phyloP scores from a whole-genome alignment of 2,888 invertebrate species.

The Spodoptera picta region DNA sequence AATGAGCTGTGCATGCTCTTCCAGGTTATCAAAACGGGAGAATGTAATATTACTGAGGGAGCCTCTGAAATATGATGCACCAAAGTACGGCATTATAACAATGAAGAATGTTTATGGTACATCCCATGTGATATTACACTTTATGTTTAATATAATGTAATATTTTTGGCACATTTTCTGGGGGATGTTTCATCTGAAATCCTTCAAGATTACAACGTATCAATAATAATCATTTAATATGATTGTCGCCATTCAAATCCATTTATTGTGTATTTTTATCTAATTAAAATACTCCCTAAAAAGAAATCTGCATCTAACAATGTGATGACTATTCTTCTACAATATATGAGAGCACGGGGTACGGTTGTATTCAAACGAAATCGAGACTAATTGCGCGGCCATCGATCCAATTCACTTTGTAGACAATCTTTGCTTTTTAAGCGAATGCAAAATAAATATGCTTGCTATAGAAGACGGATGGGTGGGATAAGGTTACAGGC shows the following conservation, averaged over 20 bases:
- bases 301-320: too few species aligned
- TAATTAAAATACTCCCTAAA: too few species aligned
- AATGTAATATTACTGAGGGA: conserved; percentile 23
- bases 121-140: conserved; percentile 25
- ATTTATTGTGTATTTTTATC: too few species aligned
- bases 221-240: too few species aligned
- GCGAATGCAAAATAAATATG: conserved; percentile 52
- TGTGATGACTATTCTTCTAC: too few species aligned
- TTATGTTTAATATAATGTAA: conserved; percentile 9
- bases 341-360: not conserved
- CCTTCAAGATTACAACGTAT: not conserved
- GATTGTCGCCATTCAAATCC: too few species aligned
- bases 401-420: conserved; percentile 39
- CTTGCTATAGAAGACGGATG: conserved; percentile 46
- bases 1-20: conserved; percentile 38
- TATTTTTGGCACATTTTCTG: conserved; percentile 17
- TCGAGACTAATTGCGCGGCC: conserved; percentile 37
- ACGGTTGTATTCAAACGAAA: conserved; percentile 29
- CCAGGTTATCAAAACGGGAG: conserved; percentile 24
- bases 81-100: conserved; percentile 29
- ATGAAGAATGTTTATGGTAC: conserved; percentile 26
- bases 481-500: conserved; percentile 53
- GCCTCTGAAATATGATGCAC: conserved; percentile 32
- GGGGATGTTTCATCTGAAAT: not conserved
- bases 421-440: conserved; percentile 43